These are phyloP conservation scores for Rhynchophorus ferrugineus DNA, from an alignment of 1,140 invertebrate genomes.

Conservation along the genomic window DNA sequence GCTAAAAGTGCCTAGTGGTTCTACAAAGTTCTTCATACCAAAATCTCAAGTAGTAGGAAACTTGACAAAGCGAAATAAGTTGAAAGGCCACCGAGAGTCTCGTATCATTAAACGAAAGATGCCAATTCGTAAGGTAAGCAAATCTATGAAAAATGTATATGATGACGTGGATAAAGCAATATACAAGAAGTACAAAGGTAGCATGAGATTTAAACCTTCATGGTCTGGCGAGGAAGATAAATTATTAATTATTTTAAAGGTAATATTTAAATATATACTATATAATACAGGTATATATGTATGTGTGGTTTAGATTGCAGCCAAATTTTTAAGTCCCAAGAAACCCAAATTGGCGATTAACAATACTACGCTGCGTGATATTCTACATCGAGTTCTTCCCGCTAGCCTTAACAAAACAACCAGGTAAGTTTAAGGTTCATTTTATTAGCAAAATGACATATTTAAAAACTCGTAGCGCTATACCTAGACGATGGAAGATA, in stretches of 20 bases:
- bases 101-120: no score
- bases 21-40: no score
- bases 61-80: no score
- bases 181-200: slow-evolving; percentile 51
- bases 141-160: no score
- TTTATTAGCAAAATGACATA: not conserved
- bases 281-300: no score
- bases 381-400: slow-evolving; percentile 50
- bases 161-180: slow-evolving; percentile 63
- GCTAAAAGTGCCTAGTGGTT: no score
- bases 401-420: slow-evolving; percentile 51
- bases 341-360: slow-evolving; percentile 42
- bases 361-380: slow-evolving; percentile 51
- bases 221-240: slow-evolving; percentile 58
- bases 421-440: slow-evolving; percentile 10
- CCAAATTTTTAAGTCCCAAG: slow-evolving; percentile 53
- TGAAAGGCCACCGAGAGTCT: no score
- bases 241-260: slow-evolving; percentile 59
- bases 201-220: slow-evolving; percentile 44
- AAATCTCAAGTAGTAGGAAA: no score
- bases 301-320: slow-evolving; percentile 41
- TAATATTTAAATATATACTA: no score
- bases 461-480: slow-evolving; percentile 7
- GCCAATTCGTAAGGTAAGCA: no score
- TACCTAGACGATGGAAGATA: slow-evolving; percentile 20